Evolutionary conservation across 37 sponge, comb jelly and placozoan species (phyloP), one percentile per base, ranked within the genome.

Genomic region (Tethya wilhelma): DNA sequence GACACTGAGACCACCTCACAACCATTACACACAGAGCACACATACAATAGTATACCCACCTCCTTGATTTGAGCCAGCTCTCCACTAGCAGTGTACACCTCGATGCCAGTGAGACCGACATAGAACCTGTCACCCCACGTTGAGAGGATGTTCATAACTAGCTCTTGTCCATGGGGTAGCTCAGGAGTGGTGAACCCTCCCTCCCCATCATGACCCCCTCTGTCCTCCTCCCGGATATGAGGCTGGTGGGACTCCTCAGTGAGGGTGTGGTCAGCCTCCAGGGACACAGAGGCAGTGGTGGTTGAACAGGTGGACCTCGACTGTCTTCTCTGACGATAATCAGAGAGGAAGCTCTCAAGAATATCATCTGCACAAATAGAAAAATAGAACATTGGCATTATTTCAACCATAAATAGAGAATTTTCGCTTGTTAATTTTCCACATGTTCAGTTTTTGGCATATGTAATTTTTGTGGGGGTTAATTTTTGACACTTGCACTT

Each of bases 41-140:
- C 22, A n/a, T 60, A n/a, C 63, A 60, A 17, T 25, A 60, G 22
- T 60, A 60, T 7, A 64, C 59, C 33, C 44, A 93, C 97, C 76
- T 96, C 57, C 33, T 43, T 29, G 1, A 91, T 65, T 0, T 31
- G 14, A 8, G 96, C 86, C 46, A 34, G 82, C 28, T 78, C 56
- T 29, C 99, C 99, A 26, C 71, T 71, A 20, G 64, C 82, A 37
- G 90, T 88, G 85, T 90, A 98, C 49, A 94, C 56, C 74, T 98
- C 99, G 9, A 98, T 81, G 0, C 99, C 97, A 23, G 85, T 98
- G 43, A 98, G 81, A 0, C 99, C 99, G 25, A 98, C 88, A 60
- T 98, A 98, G 84, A 93, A 89, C 77, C 62, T 63, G 87, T 98
- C 99, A 0, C 97, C 97, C 99, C 99, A 98, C 19, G 99, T 98